These are phyloP conservation scores for Macaria notata DNA, from an alignment of 2,888 invertebrate genomes.

Conservation along the genomic window DNA sequence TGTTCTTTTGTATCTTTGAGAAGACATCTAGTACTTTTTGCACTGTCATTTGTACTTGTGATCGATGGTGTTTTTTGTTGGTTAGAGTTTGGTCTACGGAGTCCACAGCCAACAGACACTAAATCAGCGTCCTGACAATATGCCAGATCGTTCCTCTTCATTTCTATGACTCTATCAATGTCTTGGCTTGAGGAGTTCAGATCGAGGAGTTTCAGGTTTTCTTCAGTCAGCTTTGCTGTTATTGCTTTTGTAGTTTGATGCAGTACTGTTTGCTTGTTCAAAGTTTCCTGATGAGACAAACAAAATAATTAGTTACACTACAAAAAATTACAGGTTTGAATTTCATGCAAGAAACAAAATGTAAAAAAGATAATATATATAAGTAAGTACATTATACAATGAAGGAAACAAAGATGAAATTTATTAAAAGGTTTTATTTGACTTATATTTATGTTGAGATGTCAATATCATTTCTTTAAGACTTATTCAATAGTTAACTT, in stretches of 20 bases:
- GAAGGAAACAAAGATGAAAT: too few relatives aligned
- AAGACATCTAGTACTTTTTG: not conserved
- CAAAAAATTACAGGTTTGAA: too few relatives aligned
- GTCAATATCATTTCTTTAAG: too few relatives aligned
- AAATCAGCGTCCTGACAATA: constrained; percentile 15
- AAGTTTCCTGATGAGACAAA: constrained; percentile 21
- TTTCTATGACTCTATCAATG: constrained; percentile 2
- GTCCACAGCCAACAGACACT: constrained; percentile 9
- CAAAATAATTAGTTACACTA: too few relatives aligned
- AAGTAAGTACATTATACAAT: too few relatives aligned
- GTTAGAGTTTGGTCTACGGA: not conserved
- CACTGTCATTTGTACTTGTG: not conserved
- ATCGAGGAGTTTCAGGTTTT: constrained; percentile 14
- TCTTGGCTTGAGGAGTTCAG: not conserved
- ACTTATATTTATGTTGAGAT: too few relatives aligned
- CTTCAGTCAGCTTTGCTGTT: constrained; percentile 6
- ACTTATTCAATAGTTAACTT: too few relatives aligned
- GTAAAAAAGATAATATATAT: too few relatives aligned
- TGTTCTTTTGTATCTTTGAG: constrained; percentile 3
- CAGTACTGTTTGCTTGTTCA: constrained; percentile 47
- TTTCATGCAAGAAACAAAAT: too few relatives aligned
- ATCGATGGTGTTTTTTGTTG: too few relatives aligned
- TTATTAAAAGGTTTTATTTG: too few relatives aligned
- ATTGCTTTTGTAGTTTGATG: constrained; percentile 37
- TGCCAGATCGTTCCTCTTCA: constrained; percentile 11